Evolutionary conservation across 2,888 invertebrate species (phyloP).

Genomic region (Laothoe populi): DNA sequence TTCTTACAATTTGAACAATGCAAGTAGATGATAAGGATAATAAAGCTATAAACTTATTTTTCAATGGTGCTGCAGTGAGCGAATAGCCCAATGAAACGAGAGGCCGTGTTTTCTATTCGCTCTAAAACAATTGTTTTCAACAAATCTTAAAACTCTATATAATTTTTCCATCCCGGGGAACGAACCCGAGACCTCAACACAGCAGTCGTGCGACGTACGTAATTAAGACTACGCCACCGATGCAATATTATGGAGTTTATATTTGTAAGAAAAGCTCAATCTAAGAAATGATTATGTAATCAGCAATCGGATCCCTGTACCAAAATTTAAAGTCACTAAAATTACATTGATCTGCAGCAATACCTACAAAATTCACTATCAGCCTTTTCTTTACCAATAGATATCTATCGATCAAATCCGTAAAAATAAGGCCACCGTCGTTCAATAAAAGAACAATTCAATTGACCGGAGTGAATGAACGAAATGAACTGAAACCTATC

Average conservation of each 20-base stretch:
- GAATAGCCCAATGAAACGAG: no score
- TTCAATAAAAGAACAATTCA: constrained; percentile 33
- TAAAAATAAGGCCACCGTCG: constrained; percentile 5
- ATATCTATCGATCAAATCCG: constrained; percentile 1
- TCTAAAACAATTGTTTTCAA: no score
- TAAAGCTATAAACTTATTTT: no score
- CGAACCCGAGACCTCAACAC: background rate
- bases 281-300: background rate
- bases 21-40: no score
- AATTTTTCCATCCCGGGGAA: no score
- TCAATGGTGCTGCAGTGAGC: no score
- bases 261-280: no score
- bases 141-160: no score
- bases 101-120: no score
- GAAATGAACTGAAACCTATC: constrained; percentile 36
- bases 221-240: background rate
- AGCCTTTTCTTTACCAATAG: background rate
- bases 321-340: background rate
- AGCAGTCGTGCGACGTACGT: background rate
- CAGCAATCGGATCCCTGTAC: background rate
- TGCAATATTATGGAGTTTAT: background rate
- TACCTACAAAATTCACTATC: background rate
- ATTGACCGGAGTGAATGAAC: constrained; percentile 41
- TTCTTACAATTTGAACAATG: no score
- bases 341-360: background rate